Percentiles rank a stretch among this genome's conserved stretches.
Conservation (phyloP, 2,113 vertebrate genomes). For the Leptobrachium leishanense region DNA sequence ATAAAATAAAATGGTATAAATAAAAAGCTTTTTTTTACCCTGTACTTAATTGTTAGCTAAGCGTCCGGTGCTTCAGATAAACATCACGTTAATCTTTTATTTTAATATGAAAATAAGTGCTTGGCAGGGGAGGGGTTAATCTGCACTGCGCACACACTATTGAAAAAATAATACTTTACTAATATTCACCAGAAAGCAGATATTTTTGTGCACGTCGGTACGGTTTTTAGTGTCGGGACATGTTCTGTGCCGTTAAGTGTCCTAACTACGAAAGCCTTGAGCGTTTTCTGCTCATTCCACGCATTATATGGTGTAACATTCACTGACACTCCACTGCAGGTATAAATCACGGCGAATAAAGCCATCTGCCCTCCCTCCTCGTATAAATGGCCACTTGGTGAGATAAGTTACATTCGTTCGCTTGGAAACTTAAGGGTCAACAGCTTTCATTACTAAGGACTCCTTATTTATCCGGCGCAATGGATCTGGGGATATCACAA, state of each 20-base stretch:
- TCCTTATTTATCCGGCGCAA: not conserved
- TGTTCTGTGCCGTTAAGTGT: not conserved
- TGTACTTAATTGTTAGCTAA: too few relatives aligned
- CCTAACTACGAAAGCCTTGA: not conserved
- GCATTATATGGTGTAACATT: conserved; percentile 7
- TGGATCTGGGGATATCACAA: not conserved
- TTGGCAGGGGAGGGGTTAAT: too few relatives aligned
- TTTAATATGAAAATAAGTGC: too few relatives aligned
- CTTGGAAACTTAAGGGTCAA: not conserved
- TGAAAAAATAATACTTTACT: too few relatives aligned
- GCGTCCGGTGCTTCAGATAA: too few relatives aligned
- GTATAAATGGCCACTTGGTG: not conserved
- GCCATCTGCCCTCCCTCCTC: not conserved
- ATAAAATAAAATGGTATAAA: too few relatives aligned
- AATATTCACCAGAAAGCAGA: too few relatives aligned
- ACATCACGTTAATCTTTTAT: too few relatives aligned
- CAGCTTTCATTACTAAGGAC: not conserved
- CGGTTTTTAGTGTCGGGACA: conserved; percentile 3
- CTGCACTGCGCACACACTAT: too few relatives aligned
- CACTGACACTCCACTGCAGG: not conserved
- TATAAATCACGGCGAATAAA: conserved; percentile 1
- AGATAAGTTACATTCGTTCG: not conserved
- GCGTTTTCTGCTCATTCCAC: conserved; percentile 28
- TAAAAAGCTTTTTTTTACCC: too few relatives aligned
- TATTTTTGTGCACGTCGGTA: not conserved